Conservation (phyloP, 1,140 invertebrate genomes). For the Calephelis virginiensis region DNA sequence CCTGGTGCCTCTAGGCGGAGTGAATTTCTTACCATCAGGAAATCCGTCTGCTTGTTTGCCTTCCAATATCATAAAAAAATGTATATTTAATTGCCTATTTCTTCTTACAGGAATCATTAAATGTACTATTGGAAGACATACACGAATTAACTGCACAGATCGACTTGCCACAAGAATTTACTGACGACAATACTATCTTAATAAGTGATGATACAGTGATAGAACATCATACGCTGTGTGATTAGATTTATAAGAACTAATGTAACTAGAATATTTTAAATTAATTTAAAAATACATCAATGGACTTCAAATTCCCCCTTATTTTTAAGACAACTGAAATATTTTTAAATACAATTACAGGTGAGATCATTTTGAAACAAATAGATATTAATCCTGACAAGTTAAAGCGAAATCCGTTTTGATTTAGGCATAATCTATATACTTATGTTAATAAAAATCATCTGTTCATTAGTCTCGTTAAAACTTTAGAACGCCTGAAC, state of each 20-base stretch:
- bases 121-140: constrained; percentile 55
- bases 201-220: constrained; percentile 60
- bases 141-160: constrained; percentile 65
- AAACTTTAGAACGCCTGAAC: too few relatives aligned
- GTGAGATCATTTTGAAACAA: too few relatives aligned
- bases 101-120: constrained; percentile 48
- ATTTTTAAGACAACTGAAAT: not conserved
- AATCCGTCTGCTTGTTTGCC: too few relatives aligned
- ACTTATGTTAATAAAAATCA: too few relatives aligned
- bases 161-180: constrained; percentile 56
- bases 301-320: not conserved
- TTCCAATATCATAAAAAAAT: too few relatives aligned
- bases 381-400: too few relatives aligned
- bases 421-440: too few relatives aligned
- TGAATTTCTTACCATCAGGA: too few relatives aligned
- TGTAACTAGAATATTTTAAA: not conserved
- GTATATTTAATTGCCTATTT: constrained; percentile 11
- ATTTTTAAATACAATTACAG: too few relatives aligned
- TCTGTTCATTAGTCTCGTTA: too few relatives aligned
- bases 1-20: too few relatives aligned
- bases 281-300: not conserved
- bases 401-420: too few relatives aligned
- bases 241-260: constrained; percentile 32
- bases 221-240: constrained; percentile 62
- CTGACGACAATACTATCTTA: constrained; percentile 63